Evolutionary conservation across 2,113 vertebrate species (phyloP).

Genomic region (Leucoraja erinaceus): DNA sequence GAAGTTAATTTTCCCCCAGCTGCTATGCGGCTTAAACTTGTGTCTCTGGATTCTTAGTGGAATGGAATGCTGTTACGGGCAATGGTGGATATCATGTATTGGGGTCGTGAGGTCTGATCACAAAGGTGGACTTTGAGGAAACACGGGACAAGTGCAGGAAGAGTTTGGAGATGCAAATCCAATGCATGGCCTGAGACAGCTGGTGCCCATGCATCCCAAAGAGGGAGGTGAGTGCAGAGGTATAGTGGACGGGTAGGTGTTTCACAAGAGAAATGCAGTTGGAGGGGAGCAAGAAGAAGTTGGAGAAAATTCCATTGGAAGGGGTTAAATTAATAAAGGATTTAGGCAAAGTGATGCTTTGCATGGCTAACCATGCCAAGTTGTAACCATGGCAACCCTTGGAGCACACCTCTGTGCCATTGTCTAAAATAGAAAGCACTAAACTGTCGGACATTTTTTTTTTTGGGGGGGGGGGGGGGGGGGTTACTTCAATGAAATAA

Average conservation of each 20-base stretch:
- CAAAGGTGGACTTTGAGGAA: background rate
- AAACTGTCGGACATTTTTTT: background rate
- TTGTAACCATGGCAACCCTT: background rate
- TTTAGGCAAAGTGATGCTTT: background rate
- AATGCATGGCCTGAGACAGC: background rate
- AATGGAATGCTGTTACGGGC: no score
- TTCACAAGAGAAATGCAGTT: background rate
- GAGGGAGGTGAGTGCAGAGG: background rate
- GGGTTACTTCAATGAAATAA: background rate
- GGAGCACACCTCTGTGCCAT: background rate
- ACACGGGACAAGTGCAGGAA: background rate
- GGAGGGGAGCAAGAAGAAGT: background rate
- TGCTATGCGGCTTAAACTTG: no score
- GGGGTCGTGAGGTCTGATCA: no score
- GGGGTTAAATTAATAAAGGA: background rate
- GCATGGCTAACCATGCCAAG: background rate
- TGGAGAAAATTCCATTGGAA: background rate
- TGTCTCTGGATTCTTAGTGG: no score
- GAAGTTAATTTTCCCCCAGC: no score
- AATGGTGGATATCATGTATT: no score
- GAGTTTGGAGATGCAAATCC: background rate
- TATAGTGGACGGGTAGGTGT: no score
- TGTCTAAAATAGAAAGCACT: background rate
- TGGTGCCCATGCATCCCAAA: background rate
- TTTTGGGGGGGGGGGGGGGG: no score